A percentile compares a stretch with the other conserved stretches of the same genome.
These are phyloP conservation scores for Brachyrhaphis roseni DNA, from an alignment of 2,797 vertebrate species.

Conservation along the genomic window DNA sequence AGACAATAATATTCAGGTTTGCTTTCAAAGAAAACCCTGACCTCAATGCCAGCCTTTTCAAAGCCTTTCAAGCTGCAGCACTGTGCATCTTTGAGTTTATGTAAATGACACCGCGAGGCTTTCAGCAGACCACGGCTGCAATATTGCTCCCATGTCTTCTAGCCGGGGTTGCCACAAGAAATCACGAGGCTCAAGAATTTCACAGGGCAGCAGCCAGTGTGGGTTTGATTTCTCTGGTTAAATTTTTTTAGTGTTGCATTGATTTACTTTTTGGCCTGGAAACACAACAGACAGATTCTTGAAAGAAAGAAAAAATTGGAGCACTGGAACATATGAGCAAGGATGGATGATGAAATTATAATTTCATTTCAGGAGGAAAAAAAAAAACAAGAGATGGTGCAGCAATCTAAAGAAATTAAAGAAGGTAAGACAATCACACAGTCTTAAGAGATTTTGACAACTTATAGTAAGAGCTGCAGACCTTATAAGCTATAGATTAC, in stretches of 20 bases:
- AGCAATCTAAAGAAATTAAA: not conserved
- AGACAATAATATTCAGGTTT: not conserved
- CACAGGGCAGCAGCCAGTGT: not conserved
- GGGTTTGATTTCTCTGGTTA: not conserved
- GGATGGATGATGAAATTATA: not conserved
- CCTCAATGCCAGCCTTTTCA: slow-evolving; percentile 5
- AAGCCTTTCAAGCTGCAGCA: not conserved
- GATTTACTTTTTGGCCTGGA: not conserved
- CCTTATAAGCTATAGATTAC: not conserved
- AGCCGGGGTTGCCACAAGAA: not conserved
- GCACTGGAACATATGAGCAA: not conserved
- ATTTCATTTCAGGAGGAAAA: not conserved
- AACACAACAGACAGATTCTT: not conserved
- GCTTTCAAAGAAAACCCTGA: slow-evolving; percentile 3
- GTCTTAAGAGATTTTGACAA: too few species aligned
- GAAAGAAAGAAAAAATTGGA: not conserved
- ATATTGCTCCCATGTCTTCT: not conserved
- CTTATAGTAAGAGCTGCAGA: too few species aligned
- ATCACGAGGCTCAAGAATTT: not conserved
- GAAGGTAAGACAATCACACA: not conserved
- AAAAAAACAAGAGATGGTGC: not conserved
- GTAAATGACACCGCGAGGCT: slow-evolving; percentile 5
- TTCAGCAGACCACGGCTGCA: slow-evolving; percentile 9
- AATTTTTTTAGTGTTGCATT: not conserved
- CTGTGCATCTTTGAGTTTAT: not conserved